Conservation (phyloP, 2,888 invertebrate species). For the Philopedon plagiatum region DNA sequence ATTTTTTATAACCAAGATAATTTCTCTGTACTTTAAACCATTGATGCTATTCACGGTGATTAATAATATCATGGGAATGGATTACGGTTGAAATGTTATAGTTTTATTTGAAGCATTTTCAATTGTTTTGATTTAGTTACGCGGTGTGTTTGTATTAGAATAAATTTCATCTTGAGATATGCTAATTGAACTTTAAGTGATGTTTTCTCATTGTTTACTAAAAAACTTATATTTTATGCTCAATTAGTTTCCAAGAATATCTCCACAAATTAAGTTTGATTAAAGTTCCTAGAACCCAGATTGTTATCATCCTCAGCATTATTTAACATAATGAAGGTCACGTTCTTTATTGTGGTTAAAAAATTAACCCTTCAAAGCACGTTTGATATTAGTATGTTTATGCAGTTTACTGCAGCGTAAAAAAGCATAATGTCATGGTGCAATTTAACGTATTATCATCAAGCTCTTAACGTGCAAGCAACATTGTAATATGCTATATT, state of each 20-base stretch:
- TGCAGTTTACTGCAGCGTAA: not conserved
- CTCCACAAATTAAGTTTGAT: conserved; percentile 8
- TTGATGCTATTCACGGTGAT: conserved; percentile 23
- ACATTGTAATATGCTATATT: not conserved
- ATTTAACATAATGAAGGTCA: conserved; percentile 14
- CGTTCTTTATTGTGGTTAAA: not conserved
- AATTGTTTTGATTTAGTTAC: conserved; percentile 23
- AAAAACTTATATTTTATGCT: conserved; percentile 11
- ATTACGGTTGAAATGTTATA: conserved; percentile 23
- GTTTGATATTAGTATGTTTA: not conserved
- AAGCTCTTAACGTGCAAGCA: not conserved
- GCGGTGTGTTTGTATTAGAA: conserved; percentile 1
- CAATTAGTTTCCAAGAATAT: conserved; percentile 12
- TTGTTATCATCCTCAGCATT: conserved; percentile 10
- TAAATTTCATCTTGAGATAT: not conserved
- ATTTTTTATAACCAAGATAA: not conserved
- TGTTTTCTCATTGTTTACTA: conserved; percentile 21
- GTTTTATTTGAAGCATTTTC: conserved; percentile 3
- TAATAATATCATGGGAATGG: conserved; percentile 36
- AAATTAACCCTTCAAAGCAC: not conserved
- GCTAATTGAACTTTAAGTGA: conserved; percentile 23
- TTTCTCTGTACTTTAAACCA: conserved; percentile 2
- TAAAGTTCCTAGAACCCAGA: conserved; percentile 24
- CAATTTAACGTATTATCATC: not conserved
- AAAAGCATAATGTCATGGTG: conserved; percentile 1